Evolutionary conservation across 2,888 invertebrate genomes (phyloP).

Genomic region (Lomographa bimaculata): DNA sequence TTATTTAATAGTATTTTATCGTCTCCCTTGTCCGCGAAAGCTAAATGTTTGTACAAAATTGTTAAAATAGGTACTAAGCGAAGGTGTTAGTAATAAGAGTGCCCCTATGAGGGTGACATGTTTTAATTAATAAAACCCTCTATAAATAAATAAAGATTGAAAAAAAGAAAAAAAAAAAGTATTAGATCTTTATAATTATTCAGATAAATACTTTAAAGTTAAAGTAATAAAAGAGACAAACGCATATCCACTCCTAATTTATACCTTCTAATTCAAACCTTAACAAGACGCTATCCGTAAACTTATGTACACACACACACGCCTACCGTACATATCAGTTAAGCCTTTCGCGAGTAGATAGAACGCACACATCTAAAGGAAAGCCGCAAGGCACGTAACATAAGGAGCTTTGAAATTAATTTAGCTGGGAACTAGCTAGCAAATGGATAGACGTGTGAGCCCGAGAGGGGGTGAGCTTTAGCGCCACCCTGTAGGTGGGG

Average conservation of each 20-base stretch:
- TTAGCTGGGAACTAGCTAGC: constrained; percentile 84
- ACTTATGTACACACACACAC: constrained; percentile 54
- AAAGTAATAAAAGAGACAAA: no score
- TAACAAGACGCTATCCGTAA: constrained; percentile 75
- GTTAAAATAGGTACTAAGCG: no score
- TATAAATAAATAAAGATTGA: no score
- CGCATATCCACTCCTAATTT: constrained; percentile 67
- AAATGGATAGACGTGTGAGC: constrained; percentile 84
- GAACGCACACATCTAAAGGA: constrained; percentile 67
- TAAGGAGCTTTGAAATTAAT: constrained; percentile 84
- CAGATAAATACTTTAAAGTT: no score
- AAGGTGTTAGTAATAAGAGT: no score
- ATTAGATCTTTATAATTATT: no score
- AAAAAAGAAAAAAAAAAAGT: no score
- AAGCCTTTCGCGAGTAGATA: constrained; percentile 77
- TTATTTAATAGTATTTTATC: no score
- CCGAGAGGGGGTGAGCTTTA: constrained; percentile 51
- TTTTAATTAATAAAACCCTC: no score
- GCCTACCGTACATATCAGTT: constrained; percentile 61
- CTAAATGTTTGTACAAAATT: no score
- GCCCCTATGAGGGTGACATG: no score
- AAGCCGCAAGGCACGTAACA: constrained; percentile 84
- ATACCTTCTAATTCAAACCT: constrained; percentile 77
- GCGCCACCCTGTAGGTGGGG: constrained; percentile 37
- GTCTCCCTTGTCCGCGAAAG: no score